Evolutionary conservation across 2,797 vertebrate species (phyloP), one percentile per base, ranked within the genome.

Genomic region (Coregonus suidteri): DNA sequence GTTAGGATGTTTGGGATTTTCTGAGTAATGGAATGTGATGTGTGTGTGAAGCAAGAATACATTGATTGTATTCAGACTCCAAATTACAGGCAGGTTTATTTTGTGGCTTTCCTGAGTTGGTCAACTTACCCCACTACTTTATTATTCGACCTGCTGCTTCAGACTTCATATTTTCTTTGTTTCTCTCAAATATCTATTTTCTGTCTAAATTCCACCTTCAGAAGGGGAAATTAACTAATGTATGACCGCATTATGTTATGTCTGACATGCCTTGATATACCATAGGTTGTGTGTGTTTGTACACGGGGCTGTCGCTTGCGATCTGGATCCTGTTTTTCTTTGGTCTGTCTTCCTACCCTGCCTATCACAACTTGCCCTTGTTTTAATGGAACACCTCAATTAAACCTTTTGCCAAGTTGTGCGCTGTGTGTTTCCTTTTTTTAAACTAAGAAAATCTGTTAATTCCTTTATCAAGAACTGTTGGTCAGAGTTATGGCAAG

Each of bases 371-470:
- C 71, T 66, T 71, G 11, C 75, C 66, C 80, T 76, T 78, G 53
- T 81, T 77, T 51, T 72, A 72, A 84, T 31, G 76, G 77, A 74
- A 83, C 73, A 65, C 74, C 72, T 71, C 56, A 80, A 82, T 79
- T 83, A 85, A 88, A 84, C 71, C 15, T 77, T 84, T 83, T 84
- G 79, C 75, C 78, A 81, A 86, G 81, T 64, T 14, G 80, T 59
- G 34, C 6, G 51, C 70, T 30, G 34, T 20, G 70, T 47, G 25
- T 31, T 69, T 80, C 25, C 69, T 41, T 70, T 20, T 6, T 64
- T 75, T 73, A 11, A 77, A 65, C 47, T 18, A 54, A 78, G 30
- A 71, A 30, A 66, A 41, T 47, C 47, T 72, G 59, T 62, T 20
- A 20, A 25, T 64, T 64, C 20, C 59, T 47, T 47, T 47, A 47